Percentiles rank a stretch among this genome's conserved stretches.
Conservation (phyloP, 2,888 invertebrate genomes). For the Ormyrus rosae region DNA sequence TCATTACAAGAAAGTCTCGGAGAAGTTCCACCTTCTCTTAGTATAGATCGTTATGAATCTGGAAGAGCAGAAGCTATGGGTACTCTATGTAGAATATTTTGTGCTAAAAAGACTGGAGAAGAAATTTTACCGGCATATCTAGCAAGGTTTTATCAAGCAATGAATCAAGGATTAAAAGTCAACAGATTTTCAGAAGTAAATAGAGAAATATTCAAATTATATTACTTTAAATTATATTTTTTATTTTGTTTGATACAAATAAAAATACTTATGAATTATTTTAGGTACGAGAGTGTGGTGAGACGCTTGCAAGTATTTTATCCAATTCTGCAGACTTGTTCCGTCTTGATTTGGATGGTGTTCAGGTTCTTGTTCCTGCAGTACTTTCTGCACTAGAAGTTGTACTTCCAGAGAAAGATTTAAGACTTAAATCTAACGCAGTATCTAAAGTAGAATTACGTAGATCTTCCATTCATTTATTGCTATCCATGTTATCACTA, state of each 20-base stretch:
- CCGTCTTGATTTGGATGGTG: constrained; percentile 93
- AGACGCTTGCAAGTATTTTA: constrained; percentile 91
- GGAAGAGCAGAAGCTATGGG: constrained; percentile 97
- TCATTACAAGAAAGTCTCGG: constrained; percentile 81
- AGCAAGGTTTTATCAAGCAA: constrained; percentile 93
- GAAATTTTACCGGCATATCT: constrained; percentile 94
- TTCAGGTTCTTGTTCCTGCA: constrained; percentile 92
- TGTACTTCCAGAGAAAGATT: constrained; percentile 91
- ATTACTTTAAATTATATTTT: background rate
- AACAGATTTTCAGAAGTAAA: constrained; percentile 73
- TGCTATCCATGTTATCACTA: constrained; percentile 93
- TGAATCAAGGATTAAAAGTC: constrained; percentile 90
- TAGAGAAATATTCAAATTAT: too few species aligned
- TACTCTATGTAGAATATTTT: constrained; percentile 95
- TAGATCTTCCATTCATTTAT: constrained; percentile 92
- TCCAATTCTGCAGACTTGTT: constrained; percentile 92
- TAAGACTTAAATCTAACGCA: constrained; percentile 83
- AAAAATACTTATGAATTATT: constrained; percentile 39
- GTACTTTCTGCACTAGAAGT: constrained; percentile 93
- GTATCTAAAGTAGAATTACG: constrained; percentile 88
- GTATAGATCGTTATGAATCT: constrained; percentile 87
- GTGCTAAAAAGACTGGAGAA: constrained; percentile 96
- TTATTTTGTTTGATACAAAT: constrained; percentile 5
- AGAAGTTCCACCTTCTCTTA: constrained; percentile 83
- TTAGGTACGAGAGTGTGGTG: constrained; percentile 80